phyloP scores from a whole-genome alignment of 1,140 invertebrate genomes.

The Holotrichia oblita region DNA sequence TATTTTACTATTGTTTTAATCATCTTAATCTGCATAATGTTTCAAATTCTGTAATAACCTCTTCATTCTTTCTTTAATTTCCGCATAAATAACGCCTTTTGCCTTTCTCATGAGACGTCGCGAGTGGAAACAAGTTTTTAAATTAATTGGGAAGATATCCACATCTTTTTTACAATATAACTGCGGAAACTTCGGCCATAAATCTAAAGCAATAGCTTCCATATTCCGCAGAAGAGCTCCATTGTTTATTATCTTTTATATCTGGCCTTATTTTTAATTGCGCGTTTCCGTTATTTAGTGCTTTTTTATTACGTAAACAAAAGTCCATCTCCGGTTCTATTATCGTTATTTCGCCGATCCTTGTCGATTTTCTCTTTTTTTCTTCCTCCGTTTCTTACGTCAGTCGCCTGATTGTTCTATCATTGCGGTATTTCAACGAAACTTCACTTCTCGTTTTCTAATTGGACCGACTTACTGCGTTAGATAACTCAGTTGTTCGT shows the following conservation, averaged over 20 bases:
- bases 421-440: not conserved
- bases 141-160: slow-evolving; percentile 39
- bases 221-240: slow-evolving; percentile 47
- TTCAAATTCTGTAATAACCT: not conserved
- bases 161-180: slow-evolving; percentile 46
- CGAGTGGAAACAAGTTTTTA: slow-evolving; percentile 34
- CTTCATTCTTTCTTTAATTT: slow-evolving; percentile 4
- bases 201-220: slow-evolving; percentile 50
- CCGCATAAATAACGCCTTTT: slow-evolving; percentile 7
- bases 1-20: not conserved
- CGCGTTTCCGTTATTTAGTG: slow-evolving; percentile 51
- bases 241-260: slow-evolving; percentile 52
- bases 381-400: not conserved
- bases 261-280: slow-evolving; percentile 51
- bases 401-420: not conserved
- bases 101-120: slow-evolving; percentile 6
- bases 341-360: slow-evolving; percentile 42
- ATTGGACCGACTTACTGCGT: not conserved
- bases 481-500: too few relatives aligned
- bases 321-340: slow-evolving; percentile 44
- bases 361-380: not conserved
- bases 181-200: slow-evolving; percentile 47
- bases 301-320: slow-evolving; percentile 49
- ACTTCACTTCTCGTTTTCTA: not conserved
- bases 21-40: not conserved